Conservation (phyloP, 2,797 vertebrate genomes). For the Onychomys leucogaster region DNA sequence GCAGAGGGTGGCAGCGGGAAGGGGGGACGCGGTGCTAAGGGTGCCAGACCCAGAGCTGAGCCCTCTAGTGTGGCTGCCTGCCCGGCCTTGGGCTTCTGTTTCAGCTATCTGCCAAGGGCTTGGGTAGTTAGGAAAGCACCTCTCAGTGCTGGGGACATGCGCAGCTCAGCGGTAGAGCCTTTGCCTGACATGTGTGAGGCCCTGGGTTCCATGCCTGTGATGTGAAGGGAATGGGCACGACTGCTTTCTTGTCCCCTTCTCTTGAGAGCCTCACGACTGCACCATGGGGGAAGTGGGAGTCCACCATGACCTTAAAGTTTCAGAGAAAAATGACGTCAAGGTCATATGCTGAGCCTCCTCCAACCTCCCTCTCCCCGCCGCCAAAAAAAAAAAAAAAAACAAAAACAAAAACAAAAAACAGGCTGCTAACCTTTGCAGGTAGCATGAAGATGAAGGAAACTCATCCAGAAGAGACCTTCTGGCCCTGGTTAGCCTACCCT, state of each 20-base stretch:
- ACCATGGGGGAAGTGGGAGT: background rate
- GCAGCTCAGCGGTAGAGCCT: background rate
- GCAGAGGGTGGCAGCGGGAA: background rate
- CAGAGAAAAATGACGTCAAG: constrained; percentile 31
- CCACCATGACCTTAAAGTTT: background rate
- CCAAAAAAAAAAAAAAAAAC: background rate
- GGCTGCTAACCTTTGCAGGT: background rate
- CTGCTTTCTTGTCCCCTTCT: background rate
- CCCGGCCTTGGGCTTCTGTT: background rate
- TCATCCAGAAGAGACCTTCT: background rate
- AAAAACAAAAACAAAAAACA: background rate
- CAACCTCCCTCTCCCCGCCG: background rate
- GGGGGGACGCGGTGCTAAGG: background rate
- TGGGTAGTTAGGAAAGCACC: background rate
- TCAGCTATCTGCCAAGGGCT: background rate
- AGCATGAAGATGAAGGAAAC: background rate
- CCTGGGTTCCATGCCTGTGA: background rate
- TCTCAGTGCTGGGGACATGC: background rate
- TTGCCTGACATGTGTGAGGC: background rate
- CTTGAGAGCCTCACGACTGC: background rate
- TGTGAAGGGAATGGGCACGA: background rate
- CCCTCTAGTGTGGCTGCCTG: background rate
- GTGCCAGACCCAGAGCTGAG: background rate
- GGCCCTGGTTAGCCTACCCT: background rate
- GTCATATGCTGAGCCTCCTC: background rate